phyloP scores from a whole-genome alignment of 2,888 invertebrate genomes.

The Dicyrtoma fusca region DNA sequence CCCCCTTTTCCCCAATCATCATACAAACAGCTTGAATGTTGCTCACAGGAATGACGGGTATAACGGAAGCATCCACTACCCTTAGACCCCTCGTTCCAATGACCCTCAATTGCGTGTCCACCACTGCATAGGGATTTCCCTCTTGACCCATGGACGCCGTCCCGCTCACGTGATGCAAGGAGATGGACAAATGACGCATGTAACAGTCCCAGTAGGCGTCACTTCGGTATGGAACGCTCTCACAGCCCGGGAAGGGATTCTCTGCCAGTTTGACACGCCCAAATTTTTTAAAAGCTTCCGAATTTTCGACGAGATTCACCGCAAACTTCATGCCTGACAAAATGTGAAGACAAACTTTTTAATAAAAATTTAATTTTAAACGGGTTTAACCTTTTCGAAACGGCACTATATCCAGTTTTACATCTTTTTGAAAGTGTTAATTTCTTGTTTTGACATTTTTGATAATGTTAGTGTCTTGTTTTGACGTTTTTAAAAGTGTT shows the following conservation, averaged over 20 bases:
- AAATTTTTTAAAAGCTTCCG: neutral
- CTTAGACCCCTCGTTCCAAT: slow-evolving; percentile 1
- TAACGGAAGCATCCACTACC: slow-evolving; percentile 5
- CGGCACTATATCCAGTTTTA: too few species aligned
- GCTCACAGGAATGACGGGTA: neutral
- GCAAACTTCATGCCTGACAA: neutral
- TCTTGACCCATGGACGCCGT: neutral
- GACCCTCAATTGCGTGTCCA: slow-evolving; percentile 1
- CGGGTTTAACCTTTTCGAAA: too few species aligned
- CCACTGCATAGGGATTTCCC: neutral
- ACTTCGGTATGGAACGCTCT: neutral
- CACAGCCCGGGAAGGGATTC: slow-evolving; percentile 7
- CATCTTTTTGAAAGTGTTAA: too few species aligned
- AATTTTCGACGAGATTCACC: neutral
- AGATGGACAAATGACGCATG: neutral
- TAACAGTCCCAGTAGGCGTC: slow-evolving; percentile 27
- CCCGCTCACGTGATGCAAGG: neutral
- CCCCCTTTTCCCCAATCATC: slow-evolving; percentile 8
- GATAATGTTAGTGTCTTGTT: too few species aligned
- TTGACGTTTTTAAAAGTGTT: too few species aligned
- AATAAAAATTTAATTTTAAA: too few species aligned
- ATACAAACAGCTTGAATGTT: slow-evolving; percentile 10
- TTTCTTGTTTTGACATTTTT: too few species aligned
- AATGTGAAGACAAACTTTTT: too few species aligned
- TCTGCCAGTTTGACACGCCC: neutral